Evolutionary conservation across 2,113 vertebrate genomes (phyloP).

Genomic region (Scalopus aquaticus): DNA sequence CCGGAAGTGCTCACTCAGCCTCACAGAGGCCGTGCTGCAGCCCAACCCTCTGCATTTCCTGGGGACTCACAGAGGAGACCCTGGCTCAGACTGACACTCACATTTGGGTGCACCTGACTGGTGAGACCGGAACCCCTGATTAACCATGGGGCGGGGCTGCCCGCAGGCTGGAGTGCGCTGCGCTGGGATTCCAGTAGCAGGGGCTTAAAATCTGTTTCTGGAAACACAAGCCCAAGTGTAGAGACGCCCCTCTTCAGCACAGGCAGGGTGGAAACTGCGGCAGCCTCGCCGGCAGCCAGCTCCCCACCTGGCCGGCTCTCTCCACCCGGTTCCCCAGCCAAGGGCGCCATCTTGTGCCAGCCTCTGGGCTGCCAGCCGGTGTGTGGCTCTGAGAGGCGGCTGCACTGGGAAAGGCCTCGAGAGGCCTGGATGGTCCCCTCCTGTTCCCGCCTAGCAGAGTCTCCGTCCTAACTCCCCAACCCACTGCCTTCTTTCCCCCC

Average conservation of each 20-base stretch:
- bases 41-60: background rate
- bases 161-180: no score
- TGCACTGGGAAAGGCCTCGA: rapidly evolving
- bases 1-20: background rate
- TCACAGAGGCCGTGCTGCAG: background rate
- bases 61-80: background rate
- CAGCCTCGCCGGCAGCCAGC: rapidly evolving
- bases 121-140: background rate
- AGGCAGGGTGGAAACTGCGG: background rate
- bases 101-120: background rate
- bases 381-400: background rate
- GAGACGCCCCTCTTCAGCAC: background rate
- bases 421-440: background rate
- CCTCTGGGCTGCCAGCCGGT: background rate
- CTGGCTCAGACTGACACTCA: background rate
- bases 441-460: background rate
- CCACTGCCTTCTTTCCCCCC: rapidly evolving
- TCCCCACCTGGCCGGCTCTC: rapidly evolving
- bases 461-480: rapidly evolving
- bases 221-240: rapidly evolving
- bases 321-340: background rate
- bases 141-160: rapidly evolving
- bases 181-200: background rate
- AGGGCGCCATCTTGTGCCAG: conserved; percentile 61
- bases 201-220: background rate